Conservation (phyloP, 92 coral and sea anemone species). For the Epizoanthus ramosus region DNA sequence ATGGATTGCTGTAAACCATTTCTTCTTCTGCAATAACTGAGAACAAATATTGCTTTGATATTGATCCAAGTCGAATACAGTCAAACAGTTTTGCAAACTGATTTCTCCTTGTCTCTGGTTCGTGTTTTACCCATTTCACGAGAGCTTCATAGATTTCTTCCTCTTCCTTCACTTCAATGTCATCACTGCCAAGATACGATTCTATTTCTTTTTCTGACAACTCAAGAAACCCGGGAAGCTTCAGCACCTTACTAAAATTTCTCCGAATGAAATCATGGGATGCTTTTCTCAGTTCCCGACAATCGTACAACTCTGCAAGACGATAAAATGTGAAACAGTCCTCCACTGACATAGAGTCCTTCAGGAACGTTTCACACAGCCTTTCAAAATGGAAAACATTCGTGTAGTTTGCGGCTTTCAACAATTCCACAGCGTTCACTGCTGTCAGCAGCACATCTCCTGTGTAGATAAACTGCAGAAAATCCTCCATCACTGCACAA, state of each 20-base stretch:
- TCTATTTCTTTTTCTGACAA: conserved; percentile 24
- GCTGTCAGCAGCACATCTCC: conserved; percentile 29
- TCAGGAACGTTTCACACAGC: conserved; percentile 16
- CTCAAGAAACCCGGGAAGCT: conserved; percentile 27
- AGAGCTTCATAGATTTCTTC: conserved; percentile 35
- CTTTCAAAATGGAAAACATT: not conserved
- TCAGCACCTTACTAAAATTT: not conserved
- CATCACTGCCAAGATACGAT: conserved; percentile 16
- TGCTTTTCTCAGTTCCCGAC: conserved; percentile 1
- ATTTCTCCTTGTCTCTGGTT: not conserved
- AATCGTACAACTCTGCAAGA: conserved; percentile 15
- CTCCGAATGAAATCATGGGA: not conserved
- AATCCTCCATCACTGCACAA: conserved; percentile 15
- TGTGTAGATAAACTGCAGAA: conserved; percentile 24
- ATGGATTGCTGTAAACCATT: conserved; percentile 22
- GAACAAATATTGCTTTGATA: conserved; percentile 34
- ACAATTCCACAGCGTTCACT: conserved; percentile 17
- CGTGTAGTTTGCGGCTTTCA: conserved; percentile 39
- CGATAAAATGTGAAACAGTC: conserved; percentile 5
- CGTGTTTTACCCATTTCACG: conserved; percentile 12
- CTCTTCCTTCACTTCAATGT: conserved; percentile 18
- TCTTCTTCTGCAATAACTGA: conserved; percentile 31
- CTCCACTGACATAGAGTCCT: conserved; percentile 11
- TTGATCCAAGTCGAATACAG: conserved; percentile 15
- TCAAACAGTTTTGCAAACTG: conserved; percentile 21